Base-by-base conservation (phyloP, 2,797 vertebrate genomes). In the Myotis findleyi region DNA sequence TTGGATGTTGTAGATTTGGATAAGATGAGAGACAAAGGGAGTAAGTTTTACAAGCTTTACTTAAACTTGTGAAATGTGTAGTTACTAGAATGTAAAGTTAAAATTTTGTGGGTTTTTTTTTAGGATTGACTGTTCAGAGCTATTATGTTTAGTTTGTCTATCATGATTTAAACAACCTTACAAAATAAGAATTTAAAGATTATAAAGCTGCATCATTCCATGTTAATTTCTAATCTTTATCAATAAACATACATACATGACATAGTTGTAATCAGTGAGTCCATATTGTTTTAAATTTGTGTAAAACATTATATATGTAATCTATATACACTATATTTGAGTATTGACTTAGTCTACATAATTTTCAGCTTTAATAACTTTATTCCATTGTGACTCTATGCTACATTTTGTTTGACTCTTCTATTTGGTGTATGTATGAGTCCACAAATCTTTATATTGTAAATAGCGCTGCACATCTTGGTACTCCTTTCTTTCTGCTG, bases 191-290 rank as follows among this genome's bases (percentile, higher is more conserved):
- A 95, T 71, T 89, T 76, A 75, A 71, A 86, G 27, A 66, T 62
- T 21, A 83, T 80, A 38, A 91, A 80, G 25, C 80, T 92, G 33
- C 17, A 68, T 85, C 2, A 73, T 79, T 93, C 25, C 38, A 80
- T 23, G 73, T 89, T 62, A 84, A 66, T 92, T 94, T 92, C 55
- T 88, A 87, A 75, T 44, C 23, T 75, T 87, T 89, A 59, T 57
- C 23, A 69, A 0, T 89, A 53, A 66, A 66, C 1, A 8, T 25
- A 47, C 0, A 17, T 84, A 79, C 49, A 88, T 71, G 64, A 64
- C 7, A 38, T 80, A 33, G 7, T 71, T 90, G 27, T 73, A 41
- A 84, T 71, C 27, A 66, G 14, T 49, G 27, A 75, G 51, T 95
- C 38, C 25, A 59, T 47, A 27, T 87, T 36, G 68, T 49, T 90